phyloP scores from a whole-genome alignment of 2,888 invertebrate genomes.

The Ramazzottius varieornatus region DNA sequence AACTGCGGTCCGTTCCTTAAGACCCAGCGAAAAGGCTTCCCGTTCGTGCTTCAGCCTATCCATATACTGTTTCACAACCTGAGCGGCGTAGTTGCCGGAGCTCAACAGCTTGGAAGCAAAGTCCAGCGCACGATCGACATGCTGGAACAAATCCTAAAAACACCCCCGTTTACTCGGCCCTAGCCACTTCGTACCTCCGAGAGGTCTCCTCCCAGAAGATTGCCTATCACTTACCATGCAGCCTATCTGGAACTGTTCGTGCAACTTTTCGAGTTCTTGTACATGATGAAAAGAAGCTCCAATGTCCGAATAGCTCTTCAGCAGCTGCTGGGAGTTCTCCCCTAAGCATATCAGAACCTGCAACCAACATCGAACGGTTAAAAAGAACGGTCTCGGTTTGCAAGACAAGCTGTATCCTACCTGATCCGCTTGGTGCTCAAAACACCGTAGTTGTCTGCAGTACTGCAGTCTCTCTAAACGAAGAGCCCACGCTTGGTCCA shows the following conservation, averaged over 20 bases:
- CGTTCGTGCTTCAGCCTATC: background rate
- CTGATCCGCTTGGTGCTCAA: background rate
- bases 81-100: background rate
- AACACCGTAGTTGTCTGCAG: background rate
- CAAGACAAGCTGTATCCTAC: background rate
- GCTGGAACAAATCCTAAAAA: background rate
- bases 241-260: background rate
- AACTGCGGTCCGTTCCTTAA: background rate
- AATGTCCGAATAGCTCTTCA: background rate
- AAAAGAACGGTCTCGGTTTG: background rate
- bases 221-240: background rate
- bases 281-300: background rate
- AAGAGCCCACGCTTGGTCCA: background rate
- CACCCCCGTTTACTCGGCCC: no score
- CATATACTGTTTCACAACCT: background rate
- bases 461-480: background rate
- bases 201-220: no score
- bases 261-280: background rate
- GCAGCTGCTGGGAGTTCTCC: background rate
- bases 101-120: background rate
- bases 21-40: background rate
- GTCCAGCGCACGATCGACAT: background rate
- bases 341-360: background rate
- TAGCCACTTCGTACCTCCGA: no score
- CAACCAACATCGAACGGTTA: background rate